These are phyloP conservation scores for Tanypteryx hageni DNA, from an alignment of 2,888 invertebrate genomes.

Conservation along the genomic window DNA sequence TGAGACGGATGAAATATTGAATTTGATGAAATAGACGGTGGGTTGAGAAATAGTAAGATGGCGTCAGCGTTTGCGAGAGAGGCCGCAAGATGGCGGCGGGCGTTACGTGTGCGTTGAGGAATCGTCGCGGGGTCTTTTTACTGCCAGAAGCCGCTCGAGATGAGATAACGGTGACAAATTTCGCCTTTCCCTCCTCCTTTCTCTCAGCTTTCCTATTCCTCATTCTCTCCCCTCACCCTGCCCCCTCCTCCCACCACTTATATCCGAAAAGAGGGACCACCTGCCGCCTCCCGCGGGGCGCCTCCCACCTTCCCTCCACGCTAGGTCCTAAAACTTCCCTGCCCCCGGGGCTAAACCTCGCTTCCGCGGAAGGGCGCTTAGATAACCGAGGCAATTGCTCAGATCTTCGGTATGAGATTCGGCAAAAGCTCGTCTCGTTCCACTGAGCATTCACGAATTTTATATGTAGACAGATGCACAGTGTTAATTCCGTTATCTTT, in stretches of 20 bases:
- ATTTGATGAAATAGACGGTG: neutral
- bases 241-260: no score
- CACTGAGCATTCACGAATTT: no score
- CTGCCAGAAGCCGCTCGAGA: constrained; percentile 19
- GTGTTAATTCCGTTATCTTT: no score
- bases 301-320: neutral
- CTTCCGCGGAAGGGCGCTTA: constrained; percentile 5
- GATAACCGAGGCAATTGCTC: constrained; percentile 5
- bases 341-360: neutral
- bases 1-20: neutral
- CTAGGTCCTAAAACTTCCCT: no score
- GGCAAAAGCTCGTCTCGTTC: neutral
- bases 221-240: neutral
- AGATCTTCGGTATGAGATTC: neutral
- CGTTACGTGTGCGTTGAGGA: neutral
- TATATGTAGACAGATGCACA: no score
- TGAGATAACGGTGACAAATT: constrained; percentile 35
- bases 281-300: constrained; percentile 24
- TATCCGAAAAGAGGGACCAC: neutral
- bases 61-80: neutral
- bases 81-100: neutral
- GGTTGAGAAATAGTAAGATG: neutral
- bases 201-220: neutral
- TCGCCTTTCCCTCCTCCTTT: neutral
- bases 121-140: constrained; percentile 10